Evolutionary conservation across 2,888 invertebrate genomes (phyloP), one percentile per base, ranked within the genome.

Genomic region (Miltochrista miniata): DNA sequence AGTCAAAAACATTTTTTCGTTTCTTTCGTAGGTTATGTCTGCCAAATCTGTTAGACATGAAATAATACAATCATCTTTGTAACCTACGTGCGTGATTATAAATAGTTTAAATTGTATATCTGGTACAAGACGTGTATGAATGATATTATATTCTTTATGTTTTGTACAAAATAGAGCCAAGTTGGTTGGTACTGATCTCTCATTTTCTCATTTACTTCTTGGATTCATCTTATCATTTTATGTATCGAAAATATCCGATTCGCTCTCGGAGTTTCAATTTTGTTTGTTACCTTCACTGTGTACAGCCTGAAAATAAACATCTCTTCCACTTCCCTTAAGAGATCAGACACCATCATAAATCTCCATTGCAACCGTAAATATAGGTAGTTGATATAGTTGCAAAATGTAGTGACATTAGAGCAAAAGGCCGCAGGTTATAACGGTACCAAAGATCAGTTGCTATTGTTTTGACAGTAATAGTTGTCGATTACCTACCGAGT

Each of bases 391-490:
- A 24, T 24, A 24, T 65, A 53, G 38, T 43, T 40, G 45, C 40
- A 59, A 48, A 56, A 58, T 62, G 49, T 56, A 56, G 60, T 60
- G 60, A 64, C 66, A 68, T 61, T 70, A 64, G 64, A 59, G 61
- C 61, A 49, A 52, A 50, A 45, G 43, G 61, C 80, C 79, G 57
- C 58, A 38, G 66, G 79, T 72, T 59, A 47, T 85, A 88, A 89
- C 88, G 83, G 88, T 72, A 76, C 69, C 45, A 59, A 59, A 68
- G 69, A 71, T 76, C 79, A 68, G 79, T 77, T 82, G 75, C 81
- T 71, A 83, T 83, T 85, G 83, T 88, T 82, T 77, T 84, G 87
- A 89, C 87, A 89, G 89, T 86, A 88, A 89, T 87, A 79, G 87
- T 81, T 79, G 76, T 80, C 76, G 73, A 83, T 83, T 76, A 72